Evolutionary conservation across 64 coral and sea anemone species (phyloP), one percentile per base, ranked within the genome.

Genomic region (Catalaphyllia jardinei): DNA sequence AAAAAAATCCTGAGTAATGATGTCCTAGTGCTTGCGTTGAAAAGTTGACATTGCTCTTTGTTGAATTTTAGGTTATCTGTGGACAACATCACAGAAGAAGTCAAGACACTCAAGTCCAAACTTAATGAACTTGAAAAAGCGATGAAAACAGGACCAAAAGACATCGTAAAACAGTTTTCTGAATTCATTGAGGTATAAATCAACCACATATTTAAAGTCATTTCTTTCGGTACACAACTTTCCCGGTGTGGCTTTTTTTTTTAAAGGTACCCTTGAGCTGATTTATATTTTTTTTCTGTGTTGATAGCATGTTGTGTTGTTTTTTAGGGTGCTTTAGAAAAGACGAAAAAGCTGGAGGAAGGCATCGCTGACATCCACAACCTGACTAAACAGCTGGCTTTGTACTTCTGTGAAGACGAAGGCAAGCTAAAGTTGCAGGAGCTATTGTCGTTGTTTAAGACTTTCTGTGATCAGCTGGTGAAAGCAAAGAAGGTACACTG

Each of bases 401-500:
- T 83, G 31, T 96, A 96, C 28, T 96, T 96, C 65, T 96, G 94
- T 77, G 94, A 96, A 74, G 94, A 96, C 15, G 94, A 93, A 50
- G 93, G 89, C 50, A 89, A 96, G 8, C 67, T 96, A 54, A 96
- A 96, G 61, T 71, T 96, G 16, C 94, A 96, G 67, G 94, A 96
- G 67, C 25, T 96, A 2, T 20, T 96, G 6, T 90, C 46, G 54
- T 64, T 96, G 28, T 96, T 96, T 35, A 96, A 93, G 86, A 96
- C 94, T 14, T 96, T 96, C 42, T 90, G 87, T 88, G 94, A 96
- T 62, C 94, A 96, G 30, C 82, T 96, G 17, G 29, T 69, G 8
- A 93, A 79, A 75, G 94, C 94, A 29, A 93, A 93, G n/a, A 86
- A 96, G 94, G 94, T 96, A 87, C 42, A 49, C 17, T 59, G 50